phyloP scores from a whole-genome alignment of 2,797 vertebrate species.

The Sciurus carolinensis region DNA sequence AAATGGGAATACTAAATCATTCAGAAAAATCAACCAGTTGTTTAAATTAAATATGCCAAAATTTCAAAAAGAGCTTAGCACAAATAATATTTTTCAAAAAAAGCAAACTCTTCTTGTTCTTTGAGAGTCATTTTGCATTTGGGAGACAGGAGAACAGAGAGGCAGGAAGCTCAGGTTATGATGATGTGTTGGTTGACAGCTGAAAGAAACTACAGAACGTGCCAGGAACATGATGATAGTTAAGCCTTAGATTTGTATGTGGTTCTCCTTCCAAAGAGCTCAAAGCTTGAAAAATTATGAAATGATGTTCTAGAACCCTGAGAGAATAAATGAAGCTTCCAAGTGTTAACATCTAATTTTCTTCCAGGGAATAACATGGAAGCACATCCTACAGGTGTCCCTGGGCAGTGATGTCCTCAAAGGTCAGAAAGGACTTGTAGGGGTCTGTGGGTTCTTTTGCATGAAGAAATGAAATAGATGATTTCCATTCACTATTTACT shows the following conservation, averaged over 20 bases:
- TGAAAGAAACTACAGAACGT: background rate
- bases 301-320: background rate
- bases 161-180: background rate
- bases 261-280: constrained; percentile 26
- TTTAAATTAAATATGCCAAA: constrained; percentile 66
- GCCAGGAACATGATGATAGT: background rate
- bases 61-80: constrained; percentile 49
- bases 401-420: background rate
- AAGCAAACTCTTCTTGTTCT: background rate
- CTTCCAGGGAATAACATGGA: background rate
- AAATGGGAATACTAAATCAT: constrained; percentile 44
- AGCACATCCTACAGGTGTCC: background rate
- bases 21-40: constrained; percentile 60
- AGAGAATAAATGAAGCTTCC: background rate
- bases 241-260: background rate
- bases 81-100: constrained; percentile 39
- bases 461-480: background rate
- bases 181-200: background rate
- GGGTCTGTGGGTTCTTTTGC: background rate
- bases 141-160: background rate
- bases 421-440: background rate
- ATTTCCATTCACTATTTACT: background rate
- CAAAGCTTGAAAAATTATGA: background rate
- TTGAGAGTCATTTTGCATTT: constrained; percentile 6
- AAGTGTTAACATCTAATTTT: background rate